Evolutionary conservation across 2,797 vertebrate species (phyloP), one percentile per base, ranked within the genome.

Genomic region (Eptatretus atami): DNA sequence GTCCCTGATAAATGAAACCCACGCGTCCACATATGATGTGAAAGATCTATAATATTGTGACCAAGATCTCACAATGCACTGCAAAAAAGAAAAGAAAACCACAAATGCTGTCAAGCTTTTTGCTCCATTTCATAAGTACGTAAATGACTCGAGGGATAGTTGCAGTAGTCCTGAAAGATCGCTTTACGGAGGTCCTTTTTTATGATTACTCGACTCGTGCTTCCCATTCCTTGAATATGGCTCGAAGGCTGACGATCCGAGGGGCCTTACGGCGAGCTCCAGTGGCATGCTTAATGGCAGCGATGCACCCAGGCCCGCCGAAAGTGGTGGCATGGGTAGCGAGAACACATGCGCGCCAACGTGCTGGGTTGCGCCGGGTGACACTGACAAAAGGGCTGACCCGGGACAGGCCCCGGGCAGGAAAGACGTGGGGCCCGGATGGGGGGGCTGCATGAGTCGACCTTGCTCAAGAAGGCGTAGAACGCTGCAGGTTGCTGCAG

Each of bases 401-500:
- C 31, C 31, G 31, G 31, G 31, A 3, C 31, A 44, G 3, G 31
- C 70, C 6, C 0, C 67, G 25, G 2, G 74, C 68, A 44, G 79
- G 72, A 67, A 73, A 64, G 69, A 64, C 6, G 66, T 10, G 25
- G 72, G 66, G 64, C 68, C 44, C 2, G 76, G 65, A 1, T 66
- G 64, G 14, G 82, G 74, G 15, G 79, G 76, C 0, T 83, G 78
- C 3, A 94, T 75, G n/a, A 92, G 80, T 53, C 81, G 76, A 11
- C 86, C 84, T 64, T 85, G 87, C 72, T 94, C 88, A 74, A 95
- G 73, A 63, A 94, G 80, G 6, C 83, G 78, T 67, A 95, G 76
- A 72, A 95, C 81, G 76, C 79, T 92, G 72, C 85, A 93, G 19
- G 86, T 88, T 68, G 87, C 83, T 52, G 90, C 72, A 6, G 88